These are phyloP conservation scores for Poecilus cupreus DNA, from an alignment of 2,888 invertebrate genomes.

Conservation along the genomic window DNA sequence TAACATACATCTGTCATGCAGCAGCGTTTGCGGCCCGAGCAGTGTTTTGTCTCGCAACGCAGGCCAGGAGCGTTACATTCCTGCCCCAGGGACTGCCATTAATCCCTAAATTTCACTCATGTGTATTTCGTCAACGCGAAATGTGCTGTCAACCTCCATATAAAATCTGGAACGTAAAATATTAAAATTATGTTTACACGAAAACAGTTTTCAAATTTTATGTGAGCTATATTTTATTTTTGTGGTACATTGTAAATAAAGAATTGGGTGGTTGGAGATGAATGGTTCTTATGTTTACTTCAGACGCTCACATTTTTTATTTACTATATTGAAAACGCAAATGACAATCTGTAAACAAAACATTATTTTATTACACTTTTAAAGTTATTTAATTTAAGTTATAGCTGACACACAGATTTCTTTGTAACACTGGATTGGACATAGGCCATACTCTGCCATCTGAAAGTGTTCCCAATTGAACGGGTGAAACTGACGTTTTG, in stretches of 20 bases:
- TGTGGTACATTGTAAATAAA: not conserved
- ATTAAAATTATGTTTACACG: not conserved
- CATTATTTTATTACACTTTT: too few relatives aligned
- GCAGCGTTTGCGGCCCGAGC: not conserved
- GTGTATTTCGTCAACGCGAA: not conserved
- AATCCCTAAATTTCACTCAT: constrained; percentile 9
- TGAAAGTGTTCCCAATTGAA: too few relatives aligned
- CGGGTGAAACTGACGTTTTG: too few relatives aligned
- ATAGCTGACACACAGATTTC: too few relatives aligned
- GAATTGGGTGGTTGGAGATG: too few relatives aligned
- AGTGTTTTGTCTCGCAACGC: not conserved
- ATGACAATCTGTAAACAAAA: too few relatives aligned
- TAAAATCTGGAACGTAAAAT: not conserved
- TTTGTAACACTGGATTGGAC: too few relatives aligned
- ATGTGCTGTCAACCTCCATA: not conserved
- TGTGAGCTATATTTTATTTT: not conserved
- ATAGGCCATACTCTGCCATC: too few relatives aligned
- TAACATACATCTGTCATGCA: constrained; percentile 2
- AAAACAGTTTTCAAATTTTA: not conserved
- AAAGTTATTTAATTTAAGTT: too few relatives aligned
- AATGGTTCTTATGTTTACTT: too few relatives aligned
- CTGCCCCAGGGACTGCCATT: not conserved
- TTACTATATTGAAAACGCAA: too few relatives aligned
- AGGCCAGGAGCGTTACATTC: not conserved
- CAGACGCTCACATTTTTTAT: too few relatives aligned